Percentiles rank a stretch among this genome's conserved stretches.
These are phyloP conservation scores for Rhadinocentrus ornatus DNA, from an alignment of 2,797 vertebrate genomes.

Conservation along the genomic window DNA sequence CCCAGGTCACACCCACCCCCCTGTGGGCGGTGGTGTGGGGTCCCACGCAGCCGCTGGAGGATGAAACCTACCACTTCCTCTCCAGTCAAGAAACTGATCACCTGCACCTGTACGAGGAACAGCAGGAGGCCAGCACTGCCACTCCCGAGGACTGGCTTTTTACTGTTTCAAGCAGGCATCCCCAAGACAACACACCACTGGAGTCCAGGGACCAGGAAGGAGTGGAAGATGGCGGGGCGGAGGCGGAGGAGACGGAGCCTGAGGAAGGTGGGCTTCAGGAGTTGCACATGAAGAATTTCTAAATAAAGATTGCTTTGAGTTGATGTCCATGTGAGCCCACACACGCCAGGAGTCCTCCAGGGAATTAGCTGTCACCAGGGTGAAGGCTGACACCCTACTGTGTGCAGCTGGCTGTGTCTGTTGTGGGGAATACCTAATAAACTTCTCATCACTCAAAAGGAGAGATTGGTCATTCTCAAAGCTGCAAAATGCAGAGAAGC, in stretches of 20 bases:
- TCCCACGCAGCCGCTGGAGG: constrained; percentile 83
- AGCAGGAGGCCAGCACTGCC: constrained; percentile 59
- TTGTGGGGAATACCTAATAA: constrained; percentile 65
- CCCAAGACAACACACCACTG: constrained; percentile 63
- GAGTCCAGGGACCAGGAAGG: constrained; percentile 65
- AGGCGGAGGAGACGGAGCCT: constrained; percentile 75
- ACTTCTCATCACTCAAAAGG: constrained; percentile 70
- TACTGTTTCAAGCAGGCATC: constrained; percentile 62
- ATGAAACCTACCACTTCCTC: constrained; percentile 83
- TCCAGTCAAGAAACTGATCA: constrained; percentile 79
- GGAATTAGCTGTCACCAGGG: constrained; percentile 74
- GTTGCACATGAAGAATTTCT: constrained; percentile 65
- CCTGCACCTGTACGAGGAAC: constrained; percentile 53
- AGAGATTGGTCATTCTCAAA: constrained; percentile 58
- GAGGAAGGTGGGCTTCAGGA: constrained; percentile 81
- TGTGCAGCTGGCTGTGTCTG: constrained; percentile 63
- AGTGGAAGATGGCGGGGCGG: constrained; percentile 60
- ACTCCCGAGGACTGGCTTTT: constrained; percentile 71
- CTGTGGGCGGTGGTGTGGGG: constrained; percentile 87
- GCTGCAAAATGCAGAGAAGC: constrained; percentile 46
- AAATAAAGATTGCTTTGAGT: constrained; percentile 64
- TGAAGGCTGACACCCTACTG: constrained; percentile 61
- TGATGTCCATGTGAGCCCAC: constrained; percentile 45
- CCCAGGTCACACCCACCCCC: constrained; percentile 84
- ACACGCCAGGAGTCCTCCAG: constrained; percentile 57